Evolutionary conservation across 1,140 invertebrate species (phyloP).

Genomic region (Drosophila nasuta): DNA sequence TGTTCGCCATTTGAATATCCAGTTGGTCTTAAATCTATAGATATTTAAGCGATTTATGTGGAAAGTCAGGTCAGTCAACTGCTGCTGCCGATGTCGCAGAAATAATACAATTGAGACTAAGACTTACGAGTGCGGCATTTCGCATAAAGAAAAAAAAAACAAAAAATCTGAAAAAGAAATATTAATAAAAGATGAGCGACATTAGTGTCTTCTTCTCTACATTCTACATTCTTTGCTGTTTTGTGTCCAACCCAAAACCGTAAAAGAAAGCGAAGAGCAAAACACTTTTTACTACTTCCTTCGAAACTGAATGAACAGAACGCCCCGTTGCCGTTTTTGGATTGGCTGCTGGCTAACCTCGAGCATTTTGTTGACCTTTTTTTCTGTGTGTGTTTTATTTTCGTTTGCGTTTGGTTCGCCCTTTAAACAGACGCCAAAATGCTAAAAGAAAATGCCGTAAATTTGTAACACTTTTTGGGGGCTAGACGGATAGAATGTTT

Average conservation of each 20-base stretch:
- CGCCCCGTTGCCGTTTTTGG: conserved; percentile 24
- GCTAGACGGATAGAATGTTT: conserved; percentile 35
- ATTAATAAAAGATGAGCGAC: conserved; percentile 83
- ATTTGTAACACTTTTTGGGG: conserved; percentile 78
- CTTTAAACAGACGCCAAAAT: conserved; percentile 70
- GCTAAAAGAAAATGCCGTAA: conserved; percentile 74
- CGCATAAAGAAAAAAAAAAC: conserved; percentile 77
- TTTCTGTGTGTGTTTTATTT: conserved; percentile 54
- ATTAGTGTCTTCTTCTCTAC: conserved; percentile 71
- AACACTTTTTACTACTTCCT: conserved; percentile 79
- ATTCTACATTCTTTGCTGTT: conserved; percentile 37
- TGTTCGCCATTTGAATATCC: conserved; percentile 3
- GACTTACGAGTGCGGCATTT: conserved; percentile 35
- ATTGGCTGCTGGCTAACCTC: conserved; percentile 65
- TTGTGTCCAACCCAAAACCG: conserved; percentile 67
- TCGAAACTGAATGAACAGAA: conserved; percentile 39
- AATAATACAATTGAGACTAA: conserved; percentile 12
- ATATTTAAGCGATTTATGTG: conserved; percentile 27
- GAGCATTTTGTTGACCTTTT: conserved; percentile 78
- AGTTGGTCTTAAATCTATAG: not conserved
- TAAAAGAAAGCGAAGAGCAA: conserved; percentile 53
- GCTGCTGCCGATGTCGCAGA: conserved; percentile 29
- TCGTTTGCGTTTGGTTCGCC: conserved; percentile 40
- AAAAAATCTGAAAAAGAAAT: conserved; percentile 75
- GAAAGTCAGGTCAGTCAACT: conserved; percentile 28